Evolutionary conservation across 2,888 invertebrate species (phyloP), one percentile per base, ranked within the genome.

Genomic region (Baronia brevicornis): DNA sequence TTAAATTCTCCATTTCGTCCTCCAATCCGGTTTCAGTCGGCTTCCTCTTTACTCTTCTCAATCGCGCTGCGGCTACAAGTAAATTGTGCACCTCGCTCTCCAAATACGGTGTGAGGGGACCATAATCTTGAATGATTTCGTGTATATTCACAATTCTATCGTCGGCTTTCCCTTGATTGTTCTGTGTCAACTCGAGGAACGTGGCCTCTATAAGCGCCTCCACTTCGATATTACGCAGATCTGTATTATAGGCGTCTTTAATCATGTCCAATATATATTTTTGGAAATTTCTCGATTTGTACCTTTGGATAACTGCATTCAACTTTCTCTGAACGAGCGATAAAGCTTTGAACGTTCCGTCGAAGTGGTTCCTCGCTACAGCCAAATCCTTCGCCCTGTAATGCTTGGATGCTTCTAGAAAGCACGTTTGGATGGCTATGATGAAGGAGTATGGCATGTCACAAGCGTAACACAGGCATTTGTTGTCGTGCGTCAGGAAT

Each of bases 291-390:
- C 31, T 23, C 0, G 6, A 33, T 5, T 12, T 32, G 7, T 51
- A 49, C 0, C 8, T 24, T 0, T 48, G 38, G 2, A 60, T 34
- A 0, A 53, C 35, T 0, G 12, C 5, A 4, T 39, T 51, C 0
- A 79, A 32, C 13, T 58, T 71, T 0, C 1, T 14, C 5, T 70
- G 57, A 0, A 63, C 58, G 0, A 43, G 23, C 0, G 20, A 14
- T 2, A 74, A 59, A 24, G 54, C 54, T 14, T 51, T 38, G 0
- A 61, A 3, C 0, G 64, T 54, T 0, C 80, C 80, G 1, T 60
- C 54, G 39, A 67, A 80, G 22, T 79, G 79, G 35, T 73, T 69
- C 0, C 41, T 49, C 0, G 82, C 77, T 6, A 73, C 69, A 2
- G 61, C 59, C 0, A 32, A 37, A 6, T 80, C 75, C 8, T 68